A percentile compares a stretch with the other conserved stretches of the same genome.
Evolutionary conservation across 2,888 invertebrate species (phyloP).

Genomic region (Standfussiana lucernea): DNA sequence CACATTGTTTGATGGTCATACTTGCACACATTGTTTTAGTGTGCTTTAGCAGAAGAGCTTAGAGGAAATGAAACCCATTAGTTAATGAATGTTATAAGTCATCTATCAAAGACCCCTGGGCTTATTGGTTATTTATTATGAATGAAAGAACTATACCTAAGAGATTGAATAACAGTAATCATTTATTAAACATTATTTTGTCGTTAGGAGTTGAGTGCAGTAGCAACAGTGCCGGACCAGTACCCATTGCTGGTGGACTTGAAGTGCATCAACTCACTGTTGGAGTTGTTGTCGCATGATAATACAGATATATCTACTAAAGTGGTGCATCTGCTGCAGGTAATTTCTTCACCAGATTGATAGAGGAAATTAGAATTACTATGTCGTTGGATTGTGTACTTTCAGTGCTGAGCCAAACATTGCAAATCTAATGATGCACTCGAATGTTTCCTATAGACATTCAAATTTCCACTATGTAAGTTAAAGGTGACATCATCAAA

Average conservation of each 20-base stretch:
- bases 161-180: neutral
- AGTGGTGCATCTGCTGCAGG: slow-evolving; percentile 93
- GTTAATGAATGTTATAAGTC: neutral
- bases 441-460: neutral
- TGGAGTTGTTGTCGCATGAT: slow-evolving; percentile 98
- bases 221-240: slow-evolving; percentile 98
- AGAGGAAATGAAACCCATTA: neutral
- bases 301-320: slow-evolving; percentile 98
- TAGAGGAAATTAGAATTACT: neutral
- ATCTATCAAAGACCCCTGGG: neutral
- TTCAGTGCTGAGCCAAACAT: neutral
- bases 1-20: neutral
- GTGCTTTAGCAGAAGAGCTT: neutral
- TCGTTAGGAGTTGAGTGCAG: slow-evolving; percentile 96
- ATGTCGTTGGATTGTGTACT: neutral
- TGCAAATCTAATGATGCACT: neutral
- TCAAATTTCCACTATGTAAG: neutral
- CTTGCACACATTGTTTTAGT: neutral
- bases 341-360: slow-evolving; percentile 63
- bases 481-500: neutral
- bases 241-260: slow-evolving; percentile 97
- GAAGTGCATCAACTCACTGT: slow-evolving; percentile 96
- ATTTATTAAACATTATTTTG: slow-evolving; percentile 16
- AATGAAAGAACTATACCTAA: neutral
- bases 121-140: neutral